Evolutionary conservation across 2,113 vertebrate species (phyloP).

Genomic region (Paradoxurus hermaphroditus): DNA sequence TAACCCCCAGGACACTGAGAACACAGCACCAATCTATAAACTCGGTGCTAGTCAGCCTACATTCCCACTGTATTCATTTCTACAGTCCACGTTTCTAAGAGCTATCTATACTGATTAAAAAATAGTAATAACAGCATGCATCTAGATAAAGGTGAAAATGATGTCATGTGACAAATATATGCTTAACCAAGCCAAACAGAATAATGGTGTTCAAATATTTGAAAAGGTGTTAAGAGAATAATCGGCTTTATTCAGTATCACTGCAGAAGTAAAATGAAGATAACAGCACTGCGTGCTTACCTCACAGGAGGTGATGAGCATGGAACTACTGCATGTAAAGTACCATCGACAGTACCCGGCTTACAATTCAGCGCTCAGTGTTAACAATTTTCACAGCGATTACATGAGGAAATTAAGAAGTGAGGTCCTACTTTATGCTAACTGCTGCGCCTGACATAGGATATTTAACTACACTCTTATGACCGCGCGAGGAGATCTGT

Average conservation of each 20-base stretch:
- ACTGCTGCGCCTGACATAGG: background rate
- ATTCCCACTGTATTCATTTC: background rate
- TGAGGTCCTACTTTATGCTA: background rate
- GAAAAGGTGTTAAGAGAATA: background rate
- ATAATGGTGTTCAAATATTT: constrained; percentile 21
- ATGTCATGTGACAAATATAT: background rate
- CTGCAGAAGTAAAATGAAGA: background rate
- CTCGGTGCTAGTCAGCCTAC: background rate
- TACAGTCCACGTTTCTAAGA: background rate
- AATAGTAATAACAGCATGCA: background rate
- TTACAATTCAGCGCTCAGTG: background rate
- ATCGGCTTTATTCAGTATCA: background rate
- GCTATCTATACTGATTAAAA: background rate
- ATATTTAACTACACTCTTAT: background rate
- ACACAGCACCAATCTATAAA: background rate
- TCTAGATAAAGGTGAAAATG: background rate
- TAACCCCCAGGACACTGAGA: background rate
- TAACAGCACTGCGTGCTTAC: background rate
- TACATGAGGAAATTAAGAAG: background rate
- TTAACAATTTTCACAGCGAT: background rate
- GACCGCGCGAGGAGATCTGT: background rate
- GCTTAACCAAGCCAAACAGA: background rate
- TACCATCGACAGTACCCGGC: background rate
- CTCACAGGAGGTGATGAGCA: background rate
- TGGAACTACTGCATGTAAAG: background rate